Evolutionary conservation across 2,113 vertebrate genomes (phyloP).

Genomic region (Otolemur garnettii): DNA sequence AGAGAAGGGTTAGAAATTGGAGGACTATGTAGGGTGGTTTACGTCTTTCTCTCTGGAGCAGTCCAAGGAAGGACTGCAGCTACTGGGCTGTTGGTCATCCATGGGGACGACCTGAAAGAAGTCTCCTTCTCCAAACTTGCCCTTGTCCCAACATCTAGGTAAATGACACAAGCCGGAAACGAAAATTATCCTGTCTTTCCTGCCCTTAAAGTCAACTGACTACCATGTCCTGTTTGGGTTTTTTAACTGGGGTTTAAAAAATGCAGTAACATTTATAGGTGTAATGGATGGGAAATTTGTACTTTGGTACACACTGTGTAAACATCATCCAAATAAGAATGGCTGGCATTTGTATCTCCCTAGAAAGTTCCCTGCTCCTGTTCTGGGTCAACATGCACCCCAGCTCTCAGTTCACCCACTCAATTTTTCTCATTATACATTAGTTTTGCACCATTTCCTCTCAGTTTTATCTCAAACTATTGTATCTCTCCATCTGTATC

Average conservation of each 20-base stretch:
- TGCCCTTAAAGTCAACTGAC: background rate
- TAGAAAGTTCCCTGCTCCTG: background rate
- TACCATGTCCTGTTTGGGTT: too few relatives aligned
- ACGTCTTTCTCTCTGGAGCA: background rate
- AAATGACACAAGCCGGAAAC: background rate
- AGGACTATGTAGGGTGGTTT: background rate
- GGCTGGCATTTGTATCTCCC: background rate
- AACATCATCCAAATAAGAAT: conserved; percentile 13
- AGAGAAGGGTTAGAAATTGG: too few relatives aligned
- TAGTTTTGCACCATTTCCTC: background rate
- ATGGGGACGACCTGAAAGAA: background rate
- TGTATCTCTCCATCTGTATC: background rate
- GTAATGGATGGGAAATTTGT: background rate
- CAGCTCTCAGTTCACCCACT: background rate
- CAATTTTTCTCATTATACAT: background rate
- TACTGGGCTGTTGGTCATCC: too few relatives aligned
- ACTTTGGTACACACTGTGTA: background rate
- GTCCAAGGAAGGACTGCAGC: background rate
- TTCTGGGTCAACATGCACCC: too few relatives aligned
- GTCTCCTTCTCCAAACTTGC: too few relatives aligned
- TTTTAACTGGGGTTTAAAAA: background rate
- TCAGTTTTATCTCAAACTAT: background rate
- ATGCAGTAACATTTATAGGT: background rate
- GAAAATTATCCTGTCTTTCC: background rate
- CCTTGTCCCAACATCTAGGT: background rate